Base-by-base conservation (phyloP, 2,113 vertebrate genomes). In the Gobiocypris rarus region DNA sequence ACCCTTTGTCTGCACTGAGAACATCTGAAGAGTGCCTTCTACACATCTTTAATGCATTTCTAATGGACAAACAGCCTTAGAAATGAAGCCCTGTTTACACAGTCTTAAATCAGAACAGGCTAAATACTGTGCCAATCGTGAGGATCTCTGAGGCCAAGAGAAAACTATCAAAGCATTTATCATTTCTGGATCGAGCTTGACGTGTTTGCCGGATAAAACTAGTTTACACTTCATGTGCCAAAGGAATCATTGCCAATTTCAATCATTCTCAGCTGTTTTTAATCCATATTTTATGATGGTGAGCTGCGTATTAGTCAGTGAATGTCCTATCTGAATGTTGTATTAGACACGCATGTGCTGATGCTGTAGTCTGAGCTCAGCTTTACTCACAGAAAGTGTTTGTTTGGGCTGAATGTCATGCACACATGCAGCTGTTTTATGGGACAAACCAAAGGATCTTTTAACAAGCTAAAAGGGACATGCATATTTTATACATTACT, bases 11-110 rank as follows among this genome's bases (percentile, higher is more conserved):
- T 81, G 59, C 58, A 65, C 89, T 82, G 59, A 83, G 24, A 84
- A 80, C 80, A 10, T n/a, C 65, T 82, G 28, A 81, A 71, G 90
- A 92, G 92, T 94, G 93, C 94, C 92, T 92, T 65, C 17, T 67
- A 76, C 9, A 63, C 19, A 73, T 75, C 52, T 24, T 2, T 2
- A 69, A n/a, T 22, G 34, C 9, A n/a, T 41, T n/a, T 70, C 34
- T 70, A 41, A 2, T 9, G 24, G 9, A 75, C 8, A 52, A 19
- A 50, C 26, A 8, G 41, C 76, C 38, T 63, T 43, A 13, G 31
- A 43, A 31, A 61, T 10, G 9, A 63, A 48, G 6, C 24, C 14
- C 17, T 9, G 41, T 80, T 80, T 80, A 80, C 59, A 67, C 3
- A 3, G 10, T 31, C 77, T 22, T 14, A 3, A 54, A 34, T 34